Base-by-base conservation (phyloP, 2,888 invertebrate genomes). In the Tanytarsus gracilentus region DNA sequence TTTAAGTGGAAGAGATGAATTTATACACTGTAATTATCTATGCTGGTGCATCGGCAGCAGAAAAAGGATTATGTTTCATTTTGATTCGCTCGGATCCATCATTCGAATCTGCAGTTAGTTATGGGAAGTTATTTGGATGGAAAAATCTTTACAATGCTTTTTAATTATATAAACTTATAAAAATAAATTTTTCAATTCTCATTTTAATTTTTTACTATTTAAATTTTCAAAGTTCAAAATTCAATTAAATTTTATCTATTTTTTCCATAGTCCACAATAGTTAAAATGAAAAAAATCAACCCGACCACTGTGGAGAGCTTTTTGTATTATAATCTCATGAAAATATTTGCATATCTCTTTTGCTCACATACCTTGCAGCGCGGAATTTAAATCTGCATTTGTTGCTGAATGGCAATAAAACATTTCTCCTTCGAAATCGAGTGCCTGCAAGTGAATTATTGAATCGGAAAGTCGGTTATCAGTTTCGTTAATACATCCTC, bases 381-480 rank as follows among this genome's bases (percentile, higher is more conserved):
- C n/a, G n/a, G n/a, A 26, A 26, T 50, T 50, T 50, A 50, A 50
- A 50, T 50, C 50, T 26, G 8, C 8, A 50, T 14, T 29, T 6
- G 18, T 40, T 40, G 6, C 40, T 6, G 6, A n/a, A 16, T 2
- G 14, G 50, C 3, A 5, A 26, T n/a, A 50, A 21, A 50, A n/a
- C n/a, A n/a, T n/a, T n/a, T n/a, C n/a, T n/a, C n/a, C n/a, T n/a
- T n/a, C n/a, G n/a, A n/a, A n/a, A n/a, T n/a, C n/a, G n/a, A n/a
- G n/a, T 50, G 25, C 50, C 50, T 50, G 3, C n/a, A 14, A 50
- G 50, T 50, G 50, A 50, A 50, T 21, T 50, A 50, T 50, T 50
- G 50, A 50, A 50, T 50, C 50, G 7, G 50, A 50, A 50, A 50
- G 50, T 50, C 50, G 50, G 50, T 18, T 50, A 50, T 50, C 50